Evolutionary conservation across 2,888 invertebrate genomes (phyloP), one percentile per base, ranked within the genome.

Genomic region (Siphlonurus alternatus): DNA sequence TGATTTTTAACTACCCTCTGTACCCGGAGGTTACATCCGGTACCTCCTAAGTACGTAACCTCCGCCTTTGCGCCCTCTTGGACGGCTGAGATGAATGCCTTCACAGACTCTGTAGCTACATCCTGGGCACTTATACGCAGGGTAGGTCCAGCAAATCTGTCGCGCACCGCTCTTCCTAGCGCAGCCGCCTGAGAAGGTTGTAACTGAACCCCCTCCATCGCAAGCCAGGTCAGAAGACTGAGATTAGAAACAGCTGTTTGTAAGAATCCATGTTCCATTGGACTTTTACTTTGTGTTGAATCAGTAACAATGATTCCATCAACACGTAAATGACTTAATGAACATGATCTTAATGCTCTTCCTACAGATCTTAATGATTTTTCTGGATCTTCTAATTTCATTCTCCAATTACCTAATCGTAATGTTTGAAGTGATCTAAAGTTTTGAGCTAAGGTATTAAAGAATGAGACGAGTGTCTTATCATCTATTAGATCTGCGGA

Each of bases 391-490:
- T 70, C 70, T 59, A 71, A 65, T 59, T 66, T 66, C 53, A 70
- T 67, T 61, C 61, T 64, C 76, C 77, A 77, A 67, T 75, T 74
- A 65, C 75, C 74, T 38, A 76, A 74, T 64, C 75, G 71, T 23
- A 77, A 68, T 7, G 74, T 74, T 63, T 76, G 76, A 2, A 76
- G 70, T 66, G 73, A 75, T 67, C 76, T 73, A 69, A 79, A 79
- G 67, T 76, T 72, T 5, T 72, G 69, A 19, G 78, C 74, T 19
- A 79, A 70, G 19, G 76, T 76, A 65, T 73, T 71, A 71, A 79
- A 79, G 71, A 80, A 79, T 53, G 74, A 72, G 24, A 76, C 71
- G 25, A 79, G 72, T 59, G 76, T 75, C 67, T 78, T 78, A 69
- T 80, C 79, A 70, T 79, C 77, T 54, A 76, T 68, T 66, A 79